Conservation (phyloP, 2,113 vertebrate genomes). For the Protobothrops mucrosquamatus region DNA sequence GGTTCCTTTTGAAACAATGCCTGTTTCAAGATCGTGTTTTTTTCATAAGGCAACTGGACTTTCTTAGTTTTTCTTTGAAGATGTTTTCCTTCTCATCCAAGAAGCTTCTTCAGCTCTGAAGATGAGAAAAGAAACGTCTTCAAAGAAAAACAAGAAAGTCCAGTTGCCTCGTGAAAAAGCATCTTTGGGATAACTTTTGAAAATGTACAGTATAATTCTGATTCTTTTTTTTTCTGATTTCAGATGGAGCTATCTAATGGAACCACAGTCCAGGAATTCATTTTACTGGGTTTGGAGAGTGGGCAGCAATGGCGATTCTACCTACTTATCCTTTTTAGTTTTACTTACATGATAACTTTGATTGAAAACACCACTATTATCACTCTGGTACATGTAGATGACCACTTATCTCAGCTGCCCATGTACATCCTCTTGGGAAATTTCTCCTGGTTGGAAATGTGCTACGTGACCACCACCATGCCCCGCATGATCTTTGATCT, state of each 20-base stretch:
- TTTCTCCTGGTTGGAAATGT: conserved; percentile 52
- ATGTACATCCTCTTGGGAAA: conserved; percentile 53
- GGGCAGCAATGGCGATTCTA: not conserved
- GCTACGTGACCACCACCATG: conserved; percentile 38
- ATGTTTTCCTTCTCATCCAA: too few species aligned
- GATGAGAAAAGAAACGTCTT: too few species aligned
- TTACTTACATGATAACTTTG: not conserved
- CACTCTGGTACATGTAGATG: not conserved
- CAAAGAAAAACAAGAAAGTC: too few species aligned
- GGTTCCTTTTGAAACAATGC: too few species aligned
- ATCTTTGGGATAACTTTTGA: not conserved
- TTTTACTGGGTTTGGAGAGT: not conserved
- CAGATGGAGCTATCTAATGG: not conserved
- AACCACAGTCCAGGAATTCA: not conserved
- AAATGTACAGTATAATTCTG: not conserved
- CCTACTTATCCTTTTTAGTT: not conserved
- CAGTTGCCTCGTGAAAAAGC: too few species aligned
- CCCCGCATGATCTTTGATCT: conserved; percentile 45
- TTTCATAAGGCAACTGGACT: too few species aligned
- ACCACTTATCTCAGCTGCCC: conserved; percentile 28
- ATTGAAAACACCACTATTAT: not conserved
- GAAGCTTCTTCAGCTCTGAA: too few species aligned
- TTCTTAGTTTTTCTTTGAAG: too few species aligned
- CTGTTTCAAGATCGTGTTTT: too few species aligned
- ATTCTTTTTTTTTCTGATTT: not conserved